phyloP scores from a whole-genome alignment of 2,113 vertebrate species.

The Cephalophus harveyi region DNA sequence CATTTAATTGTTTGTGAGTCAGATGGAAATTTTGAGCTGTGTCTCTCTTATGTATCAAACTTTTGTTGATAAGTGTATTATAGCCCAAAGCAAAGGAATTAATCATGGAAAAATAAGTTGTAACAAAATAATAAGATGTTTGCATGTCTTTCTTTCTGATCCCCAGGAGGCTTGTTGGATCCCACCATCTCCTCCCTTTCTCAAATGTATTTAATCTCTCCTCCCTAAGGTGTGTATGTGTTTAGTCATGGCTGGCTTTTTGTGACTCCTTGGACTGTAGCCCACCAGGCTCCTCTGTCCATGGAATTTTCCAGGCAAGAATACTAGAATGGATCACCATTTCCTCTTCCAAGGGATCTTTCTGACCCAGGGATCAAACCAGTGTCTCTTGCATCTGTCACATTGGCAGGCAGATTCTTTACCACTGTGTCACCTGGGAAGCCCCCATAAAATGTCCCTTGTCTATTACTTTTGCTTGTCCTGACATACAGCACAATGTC shows the following conservation, averaged over 20 bases:
- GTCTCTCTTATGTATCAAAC: constrained; percentile 55
- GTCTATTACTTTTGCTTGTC: neutral
- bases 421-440: neutral
- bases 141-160: neutral
- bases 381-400: neutral
- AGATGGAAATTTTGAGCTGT: constrained; percentile 46
- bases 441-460: neutral
- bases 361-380: neutral
- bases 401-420: neutral
- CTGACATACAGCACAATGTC: neutral
- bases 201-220: neutral
- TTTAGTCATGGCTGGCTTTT: neutral
- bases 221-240: neutral
- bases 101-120: constrained; percentile 52
- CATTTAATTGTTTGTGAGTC: constrained; percentile 71
- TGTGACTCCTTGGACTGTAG: neutral
- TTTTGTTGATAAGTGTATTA: constrained; percentile 50
- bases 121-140: constrained; percentile 42
- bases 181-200: neutral
- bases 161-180: neutral
- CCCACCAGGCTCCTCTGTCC: neutral
- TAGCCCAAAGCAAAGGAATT: constrained; percentile 66
- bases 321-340: neutral
- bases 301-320: neutral
- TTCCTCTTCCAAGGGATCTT: neutral